Percentiles rank a stretch among this genome's conserved stretches.
These are phyloP conservation scores for Bugula neritina DNA, from an alignment of 2,888 invertebrate genomes.

Conservation along the genomic window DNA sequence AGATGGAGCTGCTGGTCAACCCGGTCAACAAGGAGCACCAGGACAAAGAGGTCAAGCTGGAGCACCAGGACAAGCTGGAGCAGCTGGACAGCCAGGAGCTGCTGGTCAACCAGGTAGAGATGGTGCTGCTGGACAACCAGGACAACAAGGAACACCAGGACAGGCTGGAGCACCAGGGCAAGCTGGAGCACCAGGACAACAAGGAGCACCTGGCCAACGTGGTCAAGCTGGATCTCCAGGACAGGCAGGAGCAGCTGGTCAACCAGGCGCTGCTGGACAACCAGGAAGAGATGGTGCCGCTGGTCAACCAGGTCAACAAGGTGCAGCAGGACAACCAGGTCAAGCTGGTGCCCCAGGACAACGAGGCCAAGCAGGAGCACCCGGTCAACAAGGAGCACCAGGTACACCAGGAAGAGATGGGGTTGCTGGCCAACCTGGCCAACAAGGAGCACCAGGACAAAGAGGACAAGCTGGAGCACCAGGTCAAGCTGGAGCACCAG, in stretches of 20 bases:
- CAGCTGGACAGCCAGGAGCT: not conserved
- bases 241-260: not conserved
- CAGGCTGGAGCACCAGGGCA: conserved; percentile 17
- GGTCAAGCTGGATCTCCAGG: not conserved
- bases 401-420: not conserved
- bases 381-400: not conserved
- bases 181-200: conserved; percentile 5
- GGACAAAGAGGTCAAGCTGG: conserved; percentile 27
- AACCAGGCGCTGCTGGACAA: not conserved
- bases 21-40: conserved; percentile 27
- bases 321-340: conserved; percentile 8
- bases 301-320: conserved; percentile 10
- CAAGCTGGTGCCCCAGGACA: conserved; percentile 1
- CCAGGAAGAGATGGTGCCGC: not conserved
- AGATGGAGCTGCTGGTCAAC: conserved; percentile 9
- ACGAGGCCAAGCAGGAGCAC: conserved; percentile 6
- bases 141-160: not conserved
- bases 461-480: conserved; percentile 13
- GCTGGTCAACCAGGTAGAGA: conserved; percentile 24
- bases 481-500: conserved; percentile 18
- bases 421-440: not conserved
- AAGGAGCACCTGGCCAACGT: not conserved
- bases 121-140: conserved; percentile 17
- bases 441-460: not conserved
- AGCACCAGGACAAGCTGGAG: conserved; percentile 1